Evolutionary conservation across 1,140 invertebrate species (phyloP).

Genomic region (Listronotus bonariensis): DNA sequence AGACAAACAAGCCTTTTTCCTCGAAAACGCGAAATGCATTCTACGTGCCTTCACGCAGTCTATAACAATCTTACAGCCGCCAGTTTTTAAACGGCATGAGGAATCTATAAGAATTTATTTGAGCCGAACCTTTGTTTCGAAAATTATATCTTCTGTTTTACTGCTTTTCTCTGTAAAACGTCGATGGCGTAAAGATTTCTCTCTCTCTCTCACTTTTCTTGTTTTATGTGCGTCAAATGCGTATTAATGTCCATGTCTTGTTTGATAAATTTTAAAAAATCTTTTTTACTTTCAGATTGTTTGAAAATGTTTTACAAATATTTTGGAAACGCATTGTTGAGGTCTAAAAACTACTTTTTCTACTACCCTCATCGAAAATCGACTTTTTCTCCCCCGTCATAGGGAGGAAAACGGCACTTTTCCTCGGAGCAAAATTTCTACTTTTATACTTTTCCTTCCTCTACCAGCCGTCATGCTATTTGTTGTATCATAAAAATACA

Average conservation of each 20-base stretch:
- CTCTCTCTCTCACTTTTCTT: not conserved
- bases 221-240: conserved; percentile 5
- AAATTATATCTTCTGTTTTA: conserved; percentile 32
- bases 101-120: conserved; percentile 29
- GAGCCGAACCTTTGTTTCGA: conserved; percentile 26
- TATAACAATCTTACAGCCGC: conserved; percentile 5
- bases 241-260: not conserved
- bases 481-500: too few species aligned
- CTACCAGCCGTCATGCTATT: too few species aligned
- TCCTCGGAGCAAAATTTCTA: too few species aligned
- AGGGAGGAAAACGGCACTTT: too few species aligned
- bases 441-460: too few species aligned
- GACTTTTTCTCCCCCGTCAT: too few species aligned
- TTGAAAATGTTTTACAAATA: too few species aligned
- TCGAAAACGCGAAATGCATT: conserved; percentile 18
- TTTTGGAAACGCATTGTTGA: too few species aligned
- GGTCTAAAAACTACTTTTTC: too few species aligned
- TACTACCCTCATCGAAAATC: too few species aligned
- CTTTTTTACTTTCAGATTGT: too few species aligned
- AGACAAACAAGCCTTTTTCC: conserved; percentile 7
- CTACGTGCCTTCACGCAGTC: conserved; percentile 18
- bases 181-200: not conserved
- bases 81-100: conserved; percentile 25
- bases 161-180: conserved; percentile 23
- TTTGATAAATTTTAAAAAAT: too few species aligned